phyloP scores from a whole-genome alignment of 2,113 vertebrate genomes.

The Rhinopomastus cyanomelas region DNA sequence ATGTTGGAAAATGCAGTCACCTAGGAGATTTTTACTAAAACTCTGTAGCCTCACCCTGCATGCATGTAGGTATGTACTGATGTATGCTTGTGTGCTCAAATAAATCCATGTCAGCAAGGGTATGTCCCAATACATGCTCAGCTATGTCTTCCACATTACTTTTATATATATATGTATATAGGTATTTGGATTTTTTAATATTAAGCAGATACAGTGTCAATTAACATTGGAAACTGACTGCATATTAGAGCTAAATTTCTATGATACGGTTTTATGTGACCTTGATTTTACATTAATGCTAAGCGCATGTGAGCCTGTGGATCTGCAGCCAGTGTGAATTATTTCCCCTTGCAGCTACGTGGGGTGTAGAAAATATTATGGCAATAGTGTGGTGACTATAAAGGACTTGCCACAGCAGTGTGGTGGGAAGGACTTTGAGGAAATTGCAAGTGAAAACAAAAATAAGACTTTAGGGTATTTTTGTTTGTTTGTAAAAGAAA shows the following conservation, averaged over 20 bases:
- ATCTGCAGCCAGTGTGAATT: background rate
- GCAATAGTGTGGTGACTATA: background rate
- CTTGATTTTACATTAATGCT: conserved; percentile 31
- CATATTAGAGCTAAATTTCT: background rate
- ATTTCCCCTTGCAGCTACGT: background rate
- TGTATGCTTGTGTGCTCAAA: background rate
- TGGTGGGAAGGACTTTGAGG: background rate
- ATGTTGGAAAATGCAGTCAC: background rate
- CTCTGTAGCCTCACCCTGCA: background rate
- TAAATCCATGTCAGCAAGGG: background rate
- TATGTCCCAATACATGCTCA: background rate
- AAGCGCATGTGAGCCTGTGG: background rate
- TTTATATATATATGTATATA: too few relatives aligned
- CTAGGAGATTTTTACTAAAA: background rate
- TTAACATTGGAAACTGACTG: background rate
- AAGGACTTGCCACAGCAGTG: background rate
- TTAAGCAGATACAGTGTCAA: background rate
- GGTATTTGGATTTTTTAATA: background rate
- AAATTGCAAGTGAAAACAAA: conserved; percentile 10
- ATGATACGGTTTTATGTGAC: background rate
- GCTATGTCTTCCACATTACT: background rate
- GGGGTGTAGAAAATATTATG: conserved; percentile 14
- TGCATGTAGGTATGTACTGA: rapidly evolving
- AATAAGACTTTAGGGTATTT: background rate
- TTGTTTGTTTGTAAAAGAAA: background rate